Conservation (phyloP, 2,113 vertebrate species). For the Actenoides hombroni region DNA sequence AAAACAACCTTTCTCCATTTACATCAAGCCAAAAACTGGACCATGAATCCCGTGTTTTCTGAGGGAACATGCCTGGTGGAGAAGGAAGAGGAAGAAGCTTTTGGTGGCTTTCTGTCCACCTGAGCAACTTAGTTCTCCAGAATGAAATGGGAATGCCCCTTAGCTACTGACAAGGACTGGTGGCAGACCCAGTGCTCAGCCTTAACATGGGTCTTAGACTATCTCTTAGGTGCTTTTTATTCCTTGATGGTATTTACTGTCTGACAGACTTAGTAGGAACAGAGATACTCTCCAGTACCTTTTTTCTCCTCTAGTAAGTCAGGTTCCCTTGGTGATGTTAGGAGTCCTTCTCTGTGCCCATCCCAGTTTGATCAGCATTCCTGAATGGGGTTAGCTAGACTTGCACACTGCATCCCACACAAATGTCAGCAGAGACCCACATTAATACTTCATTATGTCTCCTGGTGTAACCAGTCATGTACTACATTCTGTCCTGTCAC, state of each 20-base stretch:
- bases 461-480: background rate
- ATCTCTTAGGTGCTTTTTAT: background rate
- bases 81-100: background rate
- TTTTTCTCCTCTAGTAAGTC: background rate
- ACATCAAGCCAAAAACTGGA: background rate
- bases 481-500: background rate
- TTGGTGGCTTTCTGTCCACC: background rate
- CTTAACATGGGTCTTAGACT: background rate
- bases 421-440: background rate
- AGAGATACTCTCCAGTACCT: background rate
- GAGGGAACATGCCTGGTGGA: background rate
- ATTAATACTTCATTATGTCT: background rate
- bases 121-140: background rate
- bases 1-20: background rate
- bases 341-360: background rate
- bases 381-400: background rate
- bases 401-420: background rate
- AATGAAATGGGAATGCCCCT: background rate
- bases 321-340: background rate
- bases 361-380: background rate
- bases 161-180: background rate
- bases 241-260: background rate
- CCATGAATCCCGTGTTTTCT: background rate
- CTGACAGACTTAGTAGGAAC: background rate
- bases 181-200: background rate